Evolutionary conservation across 1,140 invertebrate species (phyloP).

Genomic region (Triops cancriformis): DNA sequence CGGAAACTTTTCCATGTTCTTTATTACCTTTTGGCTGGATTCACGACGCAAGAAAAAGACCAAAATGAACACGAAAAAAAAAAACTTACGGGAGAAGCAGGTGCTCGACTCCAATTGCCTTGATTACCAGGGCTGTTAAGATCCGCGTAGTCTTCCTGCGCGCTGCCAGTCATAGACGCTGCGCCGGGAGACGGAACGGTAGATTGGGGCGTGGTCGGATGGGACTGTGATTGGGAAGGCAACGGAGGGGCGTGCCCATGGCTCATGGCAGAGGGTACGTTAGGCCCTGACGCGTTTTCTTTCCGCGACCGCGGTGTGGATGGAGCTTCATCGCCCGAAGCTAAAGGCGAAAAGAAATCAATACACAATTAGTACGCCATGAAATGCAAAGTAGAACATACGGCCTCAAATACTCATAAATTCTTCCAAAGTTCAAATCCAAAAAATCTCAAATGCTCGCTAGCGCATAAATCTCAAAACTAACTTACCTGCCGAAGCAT

Average conservation of each 20-base stretch:
- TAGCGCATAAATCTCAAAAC: no score
- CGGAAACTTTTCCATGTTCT: no score
- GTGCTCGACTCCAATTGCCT: constrained; percentile 65
- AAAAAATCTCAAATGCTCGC: no score
- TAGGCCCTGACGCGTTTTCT: constrained; percentile 36
- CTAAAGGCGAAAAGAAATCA: constrained; percentile 41
- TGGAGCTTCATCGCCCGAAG: constrained; percentile 61
- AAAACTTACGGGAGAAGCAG: constrained; percentile 73
- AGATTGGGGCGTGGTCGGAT: constrained; percentile 61
- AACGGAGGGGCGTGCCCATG: constrained; percentile 20
- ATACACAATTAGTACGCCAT: neutral
- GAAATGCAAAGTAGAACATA: no score
- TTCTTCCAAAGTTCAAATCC: no score
- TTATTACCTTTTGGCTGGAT: neutral
- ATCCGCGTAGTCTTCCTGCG: constrained; percentile 80
- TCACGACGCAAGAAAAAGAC: neutral
- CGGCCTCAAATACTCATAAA: no score
- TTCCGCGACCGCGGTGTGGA: constrained; percentile 66
- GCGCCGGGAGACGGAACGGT: constrained; percentile 68
- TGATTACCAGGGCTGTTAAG: constrained; percentile 61
- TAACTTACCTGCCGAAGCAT: constrained; percentile 69
- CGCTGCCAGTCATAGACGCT: constrained; percentile 65
- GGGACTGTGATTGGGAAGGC: constrained; percentile 40
- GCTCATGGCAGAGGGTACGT: neutral
- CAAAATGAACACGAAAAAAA: constrained; percentile 22